Percentiles rank a stretch among this genome's conserved stretches.
Evolutionary conservation across 23 tunicate species (phyloP).

Genomic region (Clavelina lepadiformis): DNA sequence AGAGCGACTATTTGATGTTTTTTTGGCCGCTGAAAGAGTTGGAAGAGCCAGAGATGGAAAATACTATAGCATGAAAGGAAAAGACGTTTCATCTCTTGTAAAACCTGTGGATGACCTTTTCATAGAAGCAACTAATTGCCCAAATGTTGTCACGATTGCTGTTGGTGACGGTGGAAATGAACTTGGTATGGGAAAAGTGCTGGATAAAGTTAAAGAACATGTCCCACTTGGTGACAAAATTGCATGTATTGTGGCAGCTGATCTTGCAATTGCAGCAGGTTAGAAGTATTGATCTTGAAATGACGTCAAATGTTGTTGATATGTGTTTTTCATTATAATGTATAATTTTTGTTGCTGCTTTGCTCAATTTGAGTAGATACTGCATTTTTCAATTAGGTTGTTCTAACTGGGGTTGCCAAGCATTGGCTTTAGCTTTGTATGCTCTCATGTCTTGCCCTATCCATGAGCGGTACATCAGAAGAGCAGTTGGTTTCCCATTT

Average conservation of each 20-base stretch:
- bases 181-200: conserved; percentile 91
- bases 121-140: conserved; percentile 30
- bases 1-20: conserved; percentile 38
- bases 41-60: conserved; percentile 64
- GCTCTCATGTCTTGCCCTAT: conserved; percentile 41
- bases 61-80: conserved; percentile 72
- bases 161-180: conserved; percentile 95
- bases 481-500: conserved; percentile 55
- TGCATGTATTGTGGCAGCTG: conserved; percentile 45
- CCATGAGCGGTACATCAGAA: conserved; percentile 72
- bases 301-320: background rate
- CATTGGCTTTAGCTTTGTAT: conserved; percentile 52
- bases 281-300: too few relatives aligned
- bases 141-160: conserved; percentile 46
- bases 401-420: conserved; percentile 83
- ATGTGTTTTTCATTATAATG: too few relatives aligned
- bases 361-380: too few relatives aligned
- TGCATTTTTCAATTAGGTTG: too few relatives aligned
- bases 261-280: conserved; percentile 65
- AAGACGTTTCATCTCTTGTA: conserved; percentile 38
- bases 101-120: conserved; percentile 56
- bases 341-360: too few relatives aligned
- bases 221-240: conserved; percentile 55
- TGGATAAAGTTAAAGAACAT: conserved; percentile 34
- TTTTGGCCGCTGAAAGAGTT: conserved; percentile 57